Evolutionary conservation across 2,888 invertebrate genomes (phyloP).

Genomic region (Eudasyphora cyanicolor): DNA sequence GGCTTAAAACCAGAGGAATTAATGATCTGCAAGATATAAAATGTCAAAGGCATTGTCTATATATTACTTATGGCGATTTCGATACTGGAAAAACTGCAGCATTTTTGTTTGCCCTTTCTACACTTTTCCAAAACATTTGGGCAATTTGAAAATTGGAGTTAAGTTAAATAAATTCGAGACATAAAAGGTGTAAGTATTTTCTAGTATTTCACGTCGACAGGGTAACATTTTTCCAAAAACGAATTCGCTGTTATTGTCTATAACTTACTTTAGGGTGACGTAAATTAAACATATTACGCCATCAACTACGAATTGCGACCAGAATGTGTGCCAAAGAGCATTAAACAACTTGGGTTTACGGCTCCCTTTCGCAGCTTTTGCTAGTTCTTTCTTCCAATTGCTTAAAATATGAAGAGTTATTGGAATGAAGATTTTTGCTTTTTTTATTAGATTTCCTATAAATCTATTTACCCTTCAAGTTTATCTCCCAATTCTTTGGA

Average conservation of each 20-base stretch:
- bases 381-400: slow-evolving; percentile 85
- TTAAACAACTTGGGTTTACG: slow-evolving; percentile 84
- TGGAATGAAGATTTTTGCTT: neutral
- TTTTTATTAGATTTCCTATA: neutral
- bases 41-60: neutral
- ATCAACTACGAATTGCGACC: slow-evolving; percentile 85
- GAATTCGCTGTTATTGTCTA: neutral
- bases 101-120: too few species aligned
- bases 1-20: slow-evolving; percentile 78
- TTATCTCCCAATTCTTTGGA: slow-evolving; percentile 78
- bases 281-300: slow-evolving; percentile 82
- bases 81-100: too few species aligned
- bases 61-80: too few species aligned
- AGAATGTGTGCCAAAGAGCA: slow-evolving; percentile 85
- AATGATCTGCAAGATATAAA: slow-evolving; percentile 72
- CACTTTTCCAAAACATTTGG: neutral
- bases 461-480: slow-evolving; percentile 78
- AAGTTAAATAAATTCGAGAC: neutral
- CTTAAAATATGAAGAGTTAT: slow-evolving; percentile 80
- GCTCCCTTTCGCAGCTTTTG: slow-evolving; percentile 81
- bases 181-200: too few species aligned
- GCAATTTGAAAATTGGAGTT: too few species aligned
- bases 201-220: too few species aligned
- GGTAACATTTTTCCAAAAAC: too few species aligned
- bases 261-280: slow-evolving; percentile 76